Evolutionary conservation across 2,888 invertebrate genomes (phyloP), one percentile per base, ranked within the genome.

Genomic region (Apoda limacodes): DNA sequence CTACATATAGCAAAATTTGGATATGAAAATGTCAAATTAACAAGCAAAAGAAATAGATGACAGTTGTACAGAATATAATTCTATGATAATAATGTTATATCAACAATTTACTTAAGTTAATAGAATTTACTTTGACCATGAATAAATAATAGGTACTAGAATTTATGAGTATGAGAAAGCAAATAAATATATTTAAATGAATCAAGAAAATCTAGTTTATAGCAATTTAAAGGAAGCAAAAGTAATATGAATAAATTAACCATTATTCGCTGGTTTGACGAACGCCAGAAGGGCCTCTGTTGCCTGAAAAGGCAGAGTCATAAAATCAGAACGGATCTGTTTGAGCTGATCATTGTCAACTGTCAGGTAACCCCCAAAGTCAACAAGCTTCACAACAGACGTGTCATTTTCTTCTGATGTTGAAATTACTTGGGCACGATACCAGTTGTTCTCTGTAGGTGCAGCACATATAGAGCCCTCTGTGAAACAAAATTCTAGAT

Each of bases 261-360:
- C 80, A 89, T 93, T 89, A 58, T 85, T 84, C 34, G 85, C 81
- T 33, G 95, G 92, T 67, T 86, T 86, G 49, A 97, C 85, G 71
- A 94, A 89, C n/a, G 94, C 94, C 56, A 99, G 82, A 62, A 90
- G 86, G 61, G 97, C 95, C 82, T 99, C 98, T 27, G 93, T 90
- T 34, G 98, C 95, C 85, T 98, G 98, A 86, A 98, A 98, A 30
- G 98, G 98, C 65, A 98, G 83, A 35, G 88, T 83, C 85, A 97
- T 89, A 67, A 95, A 97, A 74, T 98, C 97, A 31, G 89, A 89
- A 51, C 95, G 86, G 48, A 99, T 96, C 81, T 98, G 96, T 60
- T 93, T 88, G 58, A 98, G 85, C 45, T 87, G 84, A 32, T 85
- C 82, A 46, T 89, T 88, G 49, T 88, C 86, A 32, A 96, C 85